Base-by-base conservation (phyloP, 2,888 invertebrate species). In the Torymus texanus region DNA sequence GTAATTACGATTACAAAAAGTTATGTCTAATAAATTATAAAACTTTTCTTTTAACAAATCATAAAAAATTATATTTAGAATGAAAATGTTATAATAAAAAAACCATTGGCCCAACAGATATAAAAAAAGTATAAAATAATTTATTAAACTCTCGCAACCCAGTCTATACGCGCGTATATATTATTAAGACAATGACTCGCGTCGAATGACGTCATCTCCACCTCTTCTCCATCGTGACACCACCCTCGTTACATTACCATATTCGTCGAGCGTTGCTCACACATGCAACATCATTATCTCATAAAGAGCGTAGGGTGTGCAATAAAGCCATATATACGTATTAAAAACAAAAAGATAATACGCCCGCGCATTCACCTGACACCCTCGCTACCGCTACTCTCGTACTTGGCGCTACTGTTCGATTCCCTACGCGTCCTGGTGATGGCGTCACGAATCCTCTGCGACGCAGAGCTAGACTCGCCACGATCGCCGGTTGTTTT, bases 311-410 rank as follows among this genome's bases (percentile, higher is more conserved):
- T 41, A 41, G 41, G 41, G 41, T 8, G 8, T 41, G 41, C 8
- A 41, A 41, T 41, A 41, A 41, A 41, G 41, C 41, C 41, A 41
- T 41, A 41, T 41, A 41, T 41, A 41, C 41, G 8, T 1, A 41
- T 56, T 24, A 21, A 78, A 50, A 59, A 56, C 41, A n/a, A n/a
- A 21, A 2, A 21, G 21, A 21, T 21, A 21, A 21, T 8, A 41
- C 8, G 41, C 41, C 41, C 5, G 41, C 41, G 41, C 41, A 78
- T 75, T 16, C 78, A 89, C 90, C 89, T 88, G 59, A 90, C 84
- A 66, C 90, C 88, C 78, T 90, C 90, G 81, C 90, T 90, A 14
- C 90, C 90, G 74, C 89, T 89, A 82, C 90, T 90, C 80, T 90
- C 90, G 82, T 89, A 90, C 84, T 89, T 86, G 12, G 89, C 81